phyloP scores from a whole-genome alignment of 2,113 vertebrate genomes.

The Pseudorasbora parva region DNA sequence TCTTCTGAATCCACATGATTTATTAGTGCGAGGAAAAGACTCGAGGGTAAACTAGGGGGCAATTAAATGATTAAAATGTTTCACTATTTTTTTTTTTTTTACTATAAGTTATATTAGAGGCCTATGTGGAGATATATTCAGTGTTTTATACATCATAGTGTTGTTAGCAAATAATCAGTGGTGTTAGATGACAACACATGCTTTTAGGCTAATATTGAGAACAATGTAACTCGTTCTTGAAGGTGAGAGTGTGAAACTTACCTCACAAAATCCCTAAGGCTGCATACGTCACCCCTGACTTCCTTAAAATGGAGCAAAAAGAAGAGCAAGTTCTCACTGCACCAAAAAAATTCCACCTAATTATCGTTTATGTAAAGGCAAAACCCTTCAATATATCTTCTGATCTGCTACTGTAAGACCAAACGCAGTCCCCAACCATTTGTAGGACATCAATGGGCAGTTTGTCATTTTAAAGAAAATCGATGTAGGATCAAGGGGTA shows the following conservation, averaged over 20 bases:
- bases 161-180: constrained; percentile 2
- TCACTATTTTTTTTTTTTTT: neutral
- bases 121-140: neutral
- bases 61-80: neutral
- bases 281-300: constrained; percentile 37
- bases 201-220: constrained; percentile 13
- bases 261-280: neutral
- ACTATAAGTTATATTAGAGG: neutral
- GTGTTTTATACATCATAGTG: neutral
- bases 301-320: constrained; percentile 39
- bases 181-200: neutral
- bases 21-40: neutral
- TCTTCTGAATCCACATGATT: neutral
- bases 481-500: constrained; percentile 47
- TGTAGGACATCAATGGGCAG: constrained; percentile 12
- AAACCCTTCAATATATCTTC: neutral
- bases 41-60: neutral
- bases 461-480: constrained; percentile 54
- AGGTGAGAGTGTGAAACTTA: constrained; percentile 38
- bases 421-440: constrained; percentile 18
- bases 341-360: constrained; percentile 40
- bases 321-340: constrained; percentile 30
- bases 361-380: constrained; percentile 23
- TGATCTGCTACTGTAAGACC: constrained; percentile 41
- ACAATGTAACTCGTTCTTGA: constrained; percentile 10